A percentile compares a stretch with the other conserved stretches of the same genome.
Conservation (phyloP, 2,888 invertebrate species). For the Gandaritis pyraliata region DNA sequence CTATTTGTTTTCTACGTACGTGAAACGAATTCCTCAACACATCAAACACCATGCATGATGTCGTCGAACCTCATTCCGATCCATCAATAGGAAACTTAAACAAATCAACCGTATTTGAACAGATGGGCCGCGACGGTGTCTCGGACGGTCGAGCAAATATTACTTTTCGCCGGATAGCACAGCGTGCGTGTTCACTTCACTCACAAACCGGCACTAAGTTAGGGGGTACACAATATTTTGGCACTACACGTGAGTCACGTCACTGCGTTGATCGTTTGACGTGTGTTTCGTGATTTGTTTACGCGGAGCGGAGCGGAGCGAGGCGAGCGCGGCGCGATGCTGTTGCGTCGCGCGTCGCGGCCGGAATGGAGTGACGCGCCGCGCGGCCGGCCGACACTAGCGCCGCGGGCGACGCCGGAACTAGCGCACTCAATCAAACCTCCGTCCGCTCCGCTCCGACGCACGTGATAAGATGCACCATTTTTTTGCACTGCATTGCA, state of each 20-base stretch:
- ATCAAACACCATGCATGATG: conserved; percentile 66
- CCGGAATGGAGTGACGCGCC: conserved; percentile 81
- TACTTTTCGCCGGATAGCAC: conserved; percentile 46
- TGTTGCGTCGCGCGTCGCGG: conserved; percentile 76
- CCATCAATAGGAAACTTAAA: conserved; percentile 75
- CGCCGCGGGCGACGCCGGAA: conserved; percentile 56
- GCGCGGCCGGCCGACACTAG: conserved; percentile 60
- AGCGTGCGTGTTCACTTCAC: conserved; percentile 64
- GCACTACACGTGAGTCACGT: conserved; percentile 65
- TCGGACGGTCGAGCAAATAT: conserved; percentile 51
- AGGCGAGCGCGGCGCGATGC: conserved; percentile 62
- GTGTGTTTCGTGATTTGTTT: conserved; percentile 49
- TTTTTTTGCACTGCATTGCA: conserved; percentile 57
- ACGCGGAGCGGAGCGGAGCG: conserved; percentile 54
- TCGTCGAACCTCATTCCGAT: conserved; percentile 72
- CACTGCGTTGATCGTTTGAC: conserved; percentile 50
- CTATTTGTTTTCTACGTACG: conserved; percentile 76
- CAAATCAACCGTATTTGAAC: conserved; percentile 72
- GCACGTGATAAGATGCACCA: conserved; percentile 61
- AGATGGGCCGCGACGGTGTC: conserved; percentile 62
- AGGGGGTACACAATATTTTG: conserved; percentile 61
- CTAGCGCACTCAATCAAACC: conserved; percentile 70
- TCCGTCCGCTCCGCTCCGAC: conserved; percentile 37
- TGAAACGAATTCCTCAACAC: conserved; percentile 76
- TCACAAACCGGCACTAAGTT: conserved; percentile 63